A percentile compares a stretch with the other conserved stretches of the same genome.
These are phyloP conservation scores for Amazona vittata DNA, from an alignment of 2,113 vertebrate species.

Conservation along the genomic window DNA sequence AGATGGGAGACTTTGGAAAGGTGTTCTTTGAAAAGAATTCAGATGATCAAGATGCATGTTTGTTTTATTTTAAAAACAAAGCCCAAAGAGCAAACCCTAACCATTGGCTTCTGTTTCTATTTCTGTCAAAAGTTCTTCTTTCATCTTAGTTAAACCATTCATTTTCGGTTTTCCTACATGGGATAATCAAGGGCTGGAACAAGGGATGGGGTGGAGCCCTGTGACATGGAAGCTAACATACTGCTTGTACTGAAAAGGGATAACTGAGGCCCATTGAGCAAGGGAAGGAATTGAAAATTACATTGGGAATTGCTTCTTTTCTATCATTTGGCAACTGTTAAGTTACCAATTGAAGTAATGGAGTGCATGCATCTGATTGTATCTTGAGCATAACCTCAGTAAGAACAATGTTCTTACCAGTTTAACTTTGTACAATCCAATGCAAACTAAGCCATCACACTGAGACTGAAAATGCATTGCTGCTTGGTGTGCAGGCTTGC, in stretches of 20 bases:
- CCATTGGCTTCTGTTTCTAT: background rate
- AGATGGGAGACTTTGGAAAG: background rate
- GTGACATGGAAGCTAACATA: background rate
- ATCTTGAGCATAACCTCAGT: background rate
- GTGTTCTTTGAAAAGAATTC: background rate
- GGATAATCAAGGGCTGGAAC: background rate
- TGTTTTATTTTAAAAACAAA: background rate
- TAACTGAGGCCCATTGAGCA: background rate
- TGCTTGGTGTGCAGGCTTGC: background rate
- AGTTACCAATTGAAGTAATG: background rate
- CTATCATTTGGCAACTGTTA: background rate
- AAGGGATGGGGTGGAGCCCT: background rate
- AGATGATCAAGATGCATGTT: background rate
- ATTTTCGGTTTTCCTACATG: background rate
- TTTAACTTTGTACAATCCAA: background rate
- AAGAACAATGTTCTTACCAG: background rate
- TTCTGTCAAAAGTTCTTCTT: background rate
- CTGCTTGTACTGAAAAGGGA: background rate
- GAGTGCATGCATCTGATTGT: fast-evolving
- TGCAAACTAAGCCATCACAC: background rate
- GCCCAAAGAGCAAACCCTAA: background rate
- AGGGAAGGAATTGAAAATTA: background rate
- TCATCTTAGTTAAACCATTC: background rate
- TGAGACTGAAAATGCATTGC: background rate
- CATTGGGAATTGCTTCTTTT: background rate